These are phyloP conservation scores for Eunapius fragilis DNA, from an alignment of 37 sponge, comb jelly and placozoan species.

Conservation along the genomic window DNA sequence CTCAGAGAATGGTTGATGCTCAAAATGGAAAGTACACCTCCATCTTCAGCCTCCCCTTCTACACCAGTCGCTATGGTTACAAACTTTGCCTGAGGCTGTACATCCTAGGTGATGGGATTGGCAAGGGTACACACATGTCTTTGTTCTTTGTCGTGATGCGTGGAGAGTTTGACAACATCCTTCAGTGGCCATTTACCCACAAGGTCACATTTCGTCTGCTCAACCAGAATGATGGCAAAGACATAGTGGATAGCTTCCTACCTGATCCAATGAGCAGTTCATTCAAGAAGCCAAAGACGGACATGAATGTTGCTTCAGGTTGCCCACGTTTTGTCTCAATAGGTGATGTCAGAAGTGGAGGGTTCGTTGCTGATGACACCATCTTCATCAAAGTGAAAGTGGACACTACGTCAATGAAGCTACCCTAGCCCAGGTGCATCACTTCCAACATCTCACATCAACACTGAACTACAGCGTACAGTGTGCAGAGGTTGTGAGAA, in stretches of 20 bases:
- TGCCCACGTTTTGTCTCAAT: constrained; percentile 71
- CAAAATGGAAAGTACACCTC: constrained; percentile 73
- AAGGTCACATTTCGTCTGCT: constrained; percentile 77
- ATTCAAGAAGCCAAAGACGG: constrained; percentile 73
- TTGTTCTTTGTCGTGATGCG: constrained; percentile 80
- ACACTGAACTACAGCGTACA: background rate
- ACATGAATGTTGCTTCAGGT: constrained; percentile 81
- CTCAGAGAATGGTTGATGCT: constrained; percentile 70
- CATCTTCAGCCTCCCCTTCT: constrained; percentile 81
- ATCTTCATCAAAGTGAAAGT: constrained; percentile 68
- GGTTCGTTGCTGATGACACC: constrained; percentile 69
- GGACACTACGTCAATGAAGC: constrained; percentile 38
- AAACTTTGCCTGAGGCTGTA: constrained; percentile 87
- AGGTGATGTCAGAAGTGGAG: constrained; percentile 39
- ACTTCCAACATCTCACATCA: background rate
- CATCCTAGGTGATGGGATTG: constrained; percentile 81
- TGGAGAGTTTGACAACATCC: constrained; percentile 85
- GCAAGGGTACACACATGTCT: constrained; percentile 73
- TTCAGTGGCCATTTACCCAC: constrained; percentile 80
- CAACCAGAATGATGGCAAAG: constrained; percentile 60
- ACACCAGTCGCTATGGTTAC: constrained; percentile 79
- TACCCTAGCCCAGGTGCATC: constrained; percentile 2
- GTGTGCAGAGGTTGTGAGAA: too few relatives aligned
- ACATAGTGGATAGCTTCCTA: constrained; percentile 75
- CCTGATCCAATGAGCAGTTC: constrained; percentile 81